phyloP scores from a whole-genome alignment of 1,140 invertebrate genomes.

The Lysiphlebus fabarum region DNA sequence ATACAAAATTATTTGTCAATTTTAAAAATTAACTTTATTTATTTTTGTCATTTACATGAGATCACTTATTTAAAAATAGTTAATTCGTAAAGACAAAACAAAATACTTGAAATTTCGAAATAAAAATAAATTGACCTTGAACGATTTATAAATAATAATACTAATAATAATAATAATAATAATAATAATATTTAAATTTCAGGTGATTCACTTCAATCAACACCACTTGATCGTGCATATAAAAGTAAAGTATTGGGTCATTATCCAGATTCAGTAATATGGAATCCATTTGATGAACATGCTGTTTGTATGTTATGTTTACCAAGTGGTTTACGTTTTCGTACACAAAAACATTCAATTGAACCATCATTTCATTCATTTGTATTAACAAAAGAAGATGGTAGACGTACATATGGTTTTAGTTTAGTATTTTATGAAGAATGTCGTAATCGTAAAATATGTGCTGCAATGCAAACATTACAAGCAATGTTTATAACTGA shows the following conservation, averaged over 20 bases:
- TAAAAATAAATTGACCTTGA: too few relatives aligned
- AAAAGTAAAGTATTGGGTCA: constrained; percentile 91
- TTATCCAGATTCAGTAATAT: constrained; percentile 87
- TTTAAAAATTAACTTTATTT: too few relatives aligned
- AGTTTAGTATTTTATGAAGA: constrained; percentile 94
- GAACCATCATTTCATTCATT: constrained; percentile 94
- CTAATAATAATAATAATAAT: too few relatives aligned
- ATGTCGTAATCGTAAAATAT: constrained; percentile 86
- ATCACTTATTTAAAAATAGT: too few relatives aligned
- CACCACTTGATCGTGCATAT: constrained; percentile 90
- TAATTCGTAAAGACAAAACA: too few relatives aligned
- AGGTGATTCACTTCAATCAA: constrained; percentile 83
- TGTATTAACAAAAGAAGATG: constrained; percentile 95
- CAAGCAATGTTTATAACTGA: constrained; percentile 92
- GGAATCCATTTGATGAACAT: constrained; percentile 91
- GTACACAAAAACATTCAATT: constrained; percentile 88
- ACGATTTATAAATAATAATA: too few relatives aligned
- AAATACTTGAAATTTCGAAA: too few relatives aligned
- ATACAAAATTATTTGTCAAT: too few relatives aligned
- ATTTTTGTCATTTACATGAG: too few relatives aligned
- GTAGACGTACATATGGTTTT: constrained; percentile 88
- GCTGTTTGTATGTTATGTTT: constrained; percentile 95
- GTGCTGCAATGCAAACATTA: constrained; percentile 89
- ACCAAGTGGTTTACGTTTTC: constrained; percentile 88
- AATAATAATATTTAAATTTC: constrained; percentile 42